Base-by-base conservation (phyloP, 2,888 invertebrate species). In the Eremobia ochroleuca region DNA sequence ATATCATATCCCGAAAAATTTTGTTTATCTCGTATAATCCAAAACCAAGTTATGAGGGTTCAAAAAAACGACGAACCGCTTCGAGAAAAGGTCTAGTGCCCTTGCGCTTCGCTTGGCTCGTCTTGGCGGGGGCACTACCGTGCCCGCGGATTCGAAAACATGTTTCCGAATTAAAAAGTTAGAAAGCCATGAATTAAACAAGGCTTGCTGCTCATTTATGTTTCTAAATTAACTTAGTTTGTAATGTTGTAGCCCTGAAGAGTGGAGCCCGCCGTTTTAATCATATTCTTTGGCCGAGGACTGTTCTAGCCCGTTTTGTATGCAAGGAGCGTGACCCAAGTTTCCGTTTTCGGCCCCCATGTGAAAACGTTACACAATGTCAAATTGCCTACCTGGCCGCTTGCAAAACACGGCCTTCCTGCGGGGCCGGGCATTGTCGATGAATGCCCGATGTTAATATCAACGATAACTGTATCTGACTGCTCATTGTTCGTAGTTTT, bases 361-460 rank as follows among this genome's bases (percentile, higher is more conserved):
- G 94, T 94, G 93, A 94, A 94, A 95, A 95, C 94, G 93, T 94
- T 94, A 93, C 94, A 95, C 95, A 95, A 95, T 95, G 94, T 94
- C 94, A 93, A 94, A 94, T 94, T 93, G 93, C 89, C 91, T 92
- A 93, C 92, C 94, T 94, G 93, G 85, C 87, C 85, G 90, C 89
- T 95, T 94, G 94, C 94, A 92, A 94, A 94, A 94, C 90, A 88
- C 90, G 91, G 87, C 94, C 93, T 94, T 93, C 93, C 94, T 92
- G 92, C 92, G 88, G 88, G 88, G 86, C 85, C 87, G 79, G 79
- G 84, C 89, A 90, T 93, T 92, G 92, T 92, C 89, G 89, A 88
- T 88, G 82, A 81, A 76, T 85, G 80, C 84, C 78, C 84, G 79
- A 87, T 87, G 88, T 86, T 86, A 90, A 87, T 89, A 86, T 89